Evolutionary conservation across 2,797 vertebrate species (phyloP).

Genomic region (Sus cebifrons): DNA sequence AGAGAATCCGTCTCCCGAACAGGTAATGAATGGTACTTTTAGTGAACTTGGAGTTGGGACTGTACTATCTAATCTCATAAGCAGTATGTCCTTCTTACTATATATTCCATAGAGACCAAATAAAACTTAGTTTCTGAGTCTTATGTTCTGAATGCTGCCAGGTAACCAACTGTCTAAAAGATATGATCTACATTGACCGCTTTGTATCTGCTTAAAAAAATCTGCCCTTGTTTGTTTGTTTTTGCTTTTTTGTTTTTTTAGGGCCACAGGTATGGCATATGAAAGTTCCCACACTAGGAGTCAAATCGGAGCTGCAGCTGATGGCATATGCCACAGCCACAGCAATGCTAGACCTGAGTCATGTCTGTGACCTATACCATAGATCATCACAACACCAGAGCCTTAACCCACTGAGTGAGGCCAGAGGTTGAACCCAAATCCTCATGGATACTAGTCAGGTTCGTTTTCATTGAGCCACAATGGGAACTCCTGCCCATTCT

Average conservation of each 20-base stretch:
- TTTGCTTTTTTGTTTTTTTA: too few relatives aligned
- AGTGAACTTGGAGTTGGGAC: not conserved
- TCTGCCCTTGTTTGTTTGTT: not conserved
- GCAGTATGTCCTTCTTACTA: not conserved
- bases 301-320: too few relatives aligned
- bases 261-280: too few relatives aligned
- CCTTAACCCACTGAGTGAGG: too few relatives aligned
- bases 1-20: conserved; percentile 98
- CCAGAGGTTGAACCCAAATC: too few relatives aligned
- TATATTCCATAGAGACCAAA: not conserved
- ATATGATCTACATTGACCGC: not conserved
- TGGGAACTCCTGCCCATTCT: not conserved
- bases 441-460: too few relatives aligned
- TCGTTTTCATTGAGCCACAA: too few relatives aligned
- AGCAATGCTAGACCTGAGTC: too few relatives aligned
- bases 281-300: too few relatives aligned
- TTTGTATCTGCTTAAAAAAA: conserved; percentile 39
- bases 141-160: not conserved
- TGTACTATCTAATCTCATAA: conserved; percentile 5
- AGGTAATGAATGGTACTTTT: conserved; percentile 90
- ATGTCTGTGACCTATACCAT: too few relatives aligned
- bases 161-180: not conserved
- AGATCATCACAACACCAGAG: too few relatives aligned
- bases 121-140: not conserved
- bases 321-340: too few relatives aligned